Conservation (phyloP, 2,113 vertebrate species). For the Cyrtonyx montezumae region DNA sequence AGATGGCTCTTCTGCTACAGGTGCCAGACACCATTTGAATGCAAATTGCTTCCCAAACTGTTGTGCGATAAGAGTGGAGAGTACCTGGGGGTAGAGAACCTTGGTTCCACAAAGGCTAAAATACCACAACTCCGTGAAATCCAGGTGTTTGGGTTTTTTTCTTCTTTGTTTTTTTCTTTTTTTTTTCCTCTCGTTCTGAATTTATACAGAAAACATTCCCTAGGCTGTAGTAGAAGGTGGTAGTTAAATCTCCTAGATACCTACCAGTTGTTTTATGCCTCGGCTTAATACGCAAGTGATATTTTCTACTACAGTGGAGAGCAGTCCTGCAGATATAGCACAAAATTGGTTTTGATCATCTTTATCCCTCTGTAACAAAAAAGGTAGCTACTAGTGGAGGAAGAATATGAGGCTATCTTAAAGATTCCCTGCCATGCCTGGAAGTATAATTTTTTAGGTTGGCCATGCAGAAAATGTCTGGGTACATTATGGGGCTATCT, state of each 20-base stretch:
- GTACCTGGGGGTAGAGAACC: not conserved
- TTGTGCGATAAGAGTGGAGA: not conserved
- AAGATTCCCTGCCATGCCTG: not conserved
- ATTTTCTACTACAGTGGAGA: not conserved
- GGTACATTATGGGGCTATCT: not conserved
- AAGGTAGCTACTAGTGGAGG: not conserved
- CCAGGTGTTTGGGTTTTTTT: rapidly evolving
- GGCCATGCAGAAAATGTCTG: not conserved
- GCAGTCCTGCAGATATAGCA: not conserved
- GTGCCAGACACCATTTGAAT: not conserved
- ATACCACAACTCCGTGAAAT: not conserved
- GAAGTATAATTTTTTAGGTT: not conserved
- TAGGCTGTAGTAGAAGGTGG: not conserved
- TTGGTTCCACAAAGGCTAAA: rapidly evolving
- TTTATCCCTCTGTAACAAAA: not conserved
- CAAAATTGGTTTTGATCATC: not conserved
- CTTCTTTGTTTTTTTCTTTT: not conserved
- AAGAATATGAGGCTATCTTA: not conserved
- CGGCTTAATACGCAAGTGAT: not conserved
- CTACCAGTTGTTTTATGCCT: not conserved
- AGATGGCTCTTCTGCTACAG: not conserved
- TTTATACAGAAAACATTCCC: not conserved
- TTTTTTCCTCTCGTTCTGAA: not conserved
- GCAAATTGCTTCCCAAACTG: not conserved
- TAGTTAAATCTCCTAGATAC: not conserved